Evolutionary conservation across 2,797 vertebrate genomes (phyloP).

Genomic region (Nyctibius grandis): DNA sequence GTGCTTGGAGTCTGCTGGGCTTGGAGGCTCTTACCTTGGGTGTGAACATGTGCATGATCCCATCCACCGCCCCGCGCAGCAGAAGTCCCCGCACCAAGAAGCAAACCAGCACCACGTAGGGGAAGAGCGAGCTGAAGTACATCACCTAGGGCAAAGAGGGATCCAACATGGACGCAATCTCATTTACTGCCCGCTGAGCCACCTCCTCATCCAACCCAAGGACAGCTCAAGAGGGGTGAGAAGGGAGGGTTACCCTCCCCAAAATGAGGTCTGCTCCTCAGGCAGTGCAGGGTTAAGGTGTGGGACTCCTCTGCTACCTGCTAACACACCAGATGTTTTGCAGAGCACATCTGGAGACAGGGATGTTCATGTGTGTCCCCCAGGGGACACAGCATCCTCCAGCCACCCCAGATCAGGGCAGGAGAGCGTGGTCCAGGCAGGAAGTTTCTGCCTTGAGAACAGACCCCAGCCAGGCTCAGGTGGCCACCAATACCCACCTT

Average conservation of each 20-base stretch:
- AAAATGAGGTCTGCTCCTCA: neutral
- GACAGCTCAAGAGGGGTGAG: neutral
- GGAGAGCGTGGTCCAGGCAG: accelerated
- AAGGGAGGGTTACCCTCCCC: neutral
- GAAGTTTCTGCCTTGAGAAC: neutral
- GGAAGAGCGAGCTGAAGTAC: constrained; percentile 98
- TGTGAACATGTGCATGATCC: constrained; percentile 95
- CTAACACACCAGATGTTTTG: neutral
- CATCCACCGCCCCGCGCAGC: constrained; percentile 89
- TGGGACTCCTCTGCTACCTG: neutral
- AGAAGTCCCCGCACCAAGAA: constrained; percentile 90
- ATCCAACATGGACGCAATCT: neutral
- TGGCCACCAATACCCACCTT: constrained; percentile 76
- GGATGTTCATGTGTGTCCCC: neutral
- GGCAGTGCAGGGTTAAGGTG: neutral
- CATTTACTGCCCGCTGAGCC: accelerated
- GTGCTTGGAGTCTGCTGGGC: neutral
- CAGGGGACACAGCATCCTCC: neutral
- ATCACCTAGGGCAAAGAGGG: constrained; percentile 81
- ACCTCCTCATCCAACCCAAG: neutral
- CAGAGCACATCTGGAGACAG: neutral
- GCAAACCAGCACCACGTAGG: constrained; percentile 91
- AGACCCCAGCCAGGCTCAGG: neutral
- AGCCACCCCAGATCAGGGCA: neutral
- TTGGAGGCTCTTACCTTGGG: constrained; percentile 82